Evolutionary conservation across 2,888 invertebrate genomes (phyloP).

Genomic region (Parnassius glacialis): DNA sequence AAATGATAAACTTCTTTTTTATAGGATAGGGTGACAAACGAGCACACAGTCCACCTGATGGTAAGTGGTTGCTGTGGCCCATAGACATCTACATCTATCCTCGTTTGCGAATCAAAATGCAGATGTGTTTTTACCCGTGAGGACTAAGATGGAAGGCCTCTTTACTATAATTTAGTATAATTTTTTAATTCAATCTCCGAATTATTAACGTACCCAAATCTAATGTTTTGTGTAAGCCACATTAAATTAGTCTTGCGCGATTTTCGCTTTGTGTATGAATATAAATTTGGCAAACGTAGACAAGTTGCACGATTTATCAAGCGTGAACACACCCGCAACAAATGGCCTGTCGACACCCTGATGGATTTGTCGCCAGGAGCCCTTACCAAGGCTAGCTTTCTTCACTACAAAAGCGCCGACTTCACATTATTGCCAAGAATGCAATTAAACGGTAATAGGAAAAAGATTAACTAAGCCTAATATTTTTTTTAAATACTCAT

Average conservation of each 20-base stretch:
- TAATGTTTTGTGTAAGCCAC: background rate
- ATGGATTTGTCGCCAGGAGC: conserved; percentile 77
- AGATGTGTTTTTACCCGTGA: no score
- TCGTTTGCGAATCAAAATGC: no score
- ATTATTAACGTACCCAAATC: no score
- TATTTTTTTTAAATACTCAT: background rate
- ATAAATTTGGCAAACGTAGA: conserved; percentile 75
- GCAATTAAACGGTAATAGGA: conserved; percentile 19
- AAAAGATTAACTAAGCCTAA: conserved; percentile 16
- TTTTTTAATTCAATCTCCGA: no score
- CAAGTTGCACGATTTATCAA: conserved; percentile 74
- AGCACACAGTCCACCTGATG: no score
- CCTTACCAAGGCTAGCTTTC: conserved; percentile 46
- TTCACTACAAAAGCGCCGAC: conserved; percentile 22
- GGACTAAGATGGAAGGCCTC: no score
- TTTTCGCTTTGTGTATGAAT: conserved; percentile 46
- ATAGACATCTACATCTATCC: no score
- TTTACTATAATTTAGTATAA: no score
- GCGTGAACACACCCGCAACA: conserved; percentile 76
- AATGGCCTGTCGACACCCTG: conserved; percentile 76
- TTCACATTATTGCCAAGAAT: conserved; percentile 23
- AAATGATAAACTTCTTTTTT: no score
- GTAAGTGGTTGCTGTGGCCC: no score
- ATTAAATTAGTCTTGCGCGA: conserved; percentile 58
- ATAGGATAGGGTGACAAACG: no score